Evolutionary conservation across 2,797 vertebrate genomes (phyloP), one percentile per base, ranked within the genome.

Genomic region (Enteromius treurensis): DNA sequence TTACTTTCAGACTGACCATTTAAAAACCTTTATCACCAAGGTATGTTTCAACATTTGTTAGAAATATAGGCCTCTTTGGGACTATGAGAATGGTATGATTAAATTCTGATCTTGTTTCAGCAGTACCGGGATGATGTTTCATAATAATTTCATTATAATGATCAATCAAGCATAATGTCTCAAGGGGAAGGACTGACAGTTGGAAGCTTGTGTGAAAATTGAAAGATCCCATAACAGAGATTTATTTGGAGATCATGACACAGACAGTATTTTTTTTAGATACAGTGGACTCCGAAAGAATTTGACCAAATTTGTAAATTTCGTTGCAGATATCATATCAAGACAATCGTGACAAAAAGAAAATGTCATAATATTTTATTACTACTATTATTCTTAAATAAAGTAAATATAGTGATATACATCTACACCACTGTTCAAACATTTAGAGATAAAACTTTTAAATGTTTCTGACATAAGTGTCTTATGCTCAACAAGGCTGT

Each of bases 161-260:
- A 9, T 26, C 32, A 73, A 74, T 47, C 62, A 86, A 81, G 23
- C 49, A 62, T 76, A 11, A 82, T 75, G 13, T 69, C 60, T 26
- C 42, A 47, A 37, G 23, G 64, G 64, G 3, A 5, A 80, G 6
- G 70, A 76, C 83, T 60, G 74, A 76, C 84, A 34, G 76, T 84
- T 65, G 74, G 75, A 86, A 91, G 88, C 78, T 88, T 64, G 73
- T 67, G 73, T 62, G n/a, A 71, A 60, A 23, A 49, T 26, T 34
- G 29, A 68, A 51, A 58, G n/a, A 70, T 49, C n/a, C 55, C 80
- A 70, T 15, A 71, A 32, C 42, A 76, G 60, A 85, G 58, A 53
- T 69, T 23, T n/a, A 82, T 86, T 87, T 79, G 74, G 47, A 51
- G 42, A 82, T 73, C 0, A 23, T 81, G 40, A 45, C 42, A 45